Conservation (phyloP, 2,888 invertebrate species). For the Lepas anatifera region DNA sequence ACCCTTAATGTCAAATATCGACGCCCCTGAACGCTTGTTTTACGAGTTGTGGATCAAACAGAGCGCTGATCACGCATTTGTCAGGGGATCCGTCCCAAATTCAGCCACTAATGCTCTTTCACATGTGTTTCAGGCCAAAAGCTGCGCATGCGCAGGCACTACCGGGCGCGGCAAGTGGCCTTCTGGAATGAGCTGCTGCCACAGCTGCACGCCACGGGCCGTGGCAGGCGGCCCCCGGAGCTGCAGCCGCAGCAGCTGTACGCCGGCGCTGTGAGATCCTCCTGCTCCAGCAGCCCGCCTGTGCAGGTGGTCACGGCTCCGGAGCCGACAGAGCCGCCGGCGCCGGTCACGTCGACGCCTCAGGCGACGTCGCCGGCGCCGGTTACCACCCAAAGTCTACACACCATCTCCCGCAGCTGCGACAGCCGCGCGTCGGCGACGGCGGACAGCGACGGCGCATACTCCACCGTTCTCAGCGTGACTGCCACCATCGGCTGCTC, state of each 20-base stretch:
- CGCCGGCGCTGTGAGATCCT: conserved; percentile 21
- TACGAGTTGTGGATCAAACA: too few relatives aligned
- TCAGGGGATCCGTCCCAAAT: too few relatives aligned
- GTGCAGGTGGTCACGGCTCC: neutral
- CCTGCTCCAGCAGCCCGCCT: neutral
- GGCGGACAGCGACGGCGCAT: conserved; percentile 78
- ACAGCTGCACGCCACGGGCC: conserved; percentile 60
- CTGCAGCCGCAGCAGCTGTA: conserved; percentile 43
- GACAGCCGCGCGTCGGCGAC: conserved; percentile 36
- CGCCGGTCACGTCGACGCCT: conserved; percentile 25
- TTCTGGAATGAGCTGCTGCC: conserved; percentile 93
- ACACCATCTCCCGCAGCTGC: conserved; percentile 29
- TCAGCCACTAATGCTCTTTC: conserved; percentile 17
- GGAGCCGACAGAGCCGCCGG: neutral
- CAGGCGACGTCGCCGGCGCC: conserved; percentile 30
- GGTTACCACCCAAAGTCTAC: conserved; percentile 28
- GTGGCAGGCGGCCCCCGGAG: conserved; percentile 70
- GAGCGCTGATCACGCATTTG: too few relatives aligned
- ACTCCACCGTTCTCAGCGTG: conserved; percentile 79
- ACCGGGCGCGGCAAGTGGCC: conserved; percentile 85
- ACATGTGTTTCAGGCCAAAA: conserved; percentile 57
- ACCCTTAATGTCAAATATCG: too few relatives aligned
- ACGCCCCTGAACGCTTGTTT: too few relatives aligned
- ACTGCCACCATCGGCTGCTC: conserved; percentile 92
- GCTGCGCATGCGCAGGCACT: conserved; percentile 82